These are phyloP conservation scores for Andrena marginata DNA, from an alignment of 2,888 invertebrate genomes.

Conservation along the genomic window DNA sequence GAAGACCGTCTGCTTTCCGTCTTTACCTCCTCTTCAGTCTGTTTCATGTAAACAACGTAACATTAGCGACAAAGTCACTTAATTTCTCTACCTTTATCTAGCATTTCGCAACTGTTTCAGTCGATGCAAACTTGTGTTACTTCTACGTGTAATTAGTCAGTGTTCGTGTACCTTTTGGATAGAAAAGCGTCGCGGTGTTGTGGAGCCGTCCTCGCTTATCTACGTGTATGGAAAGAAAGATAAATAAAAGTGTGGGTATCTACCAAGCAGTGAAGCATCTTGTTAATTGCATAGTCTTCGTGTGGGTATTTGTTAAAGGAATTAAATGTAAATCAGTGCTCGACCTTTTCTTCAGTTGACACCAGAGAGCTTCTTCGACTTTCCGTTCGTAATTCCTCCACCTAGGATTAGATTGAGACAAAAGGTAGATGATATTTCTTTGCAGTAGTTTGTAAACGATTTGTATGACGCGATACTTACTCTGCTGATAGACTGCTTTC, in stretches of 20 bases:
- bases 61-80: not conserved
- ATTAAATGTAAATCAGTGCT: not conserved
- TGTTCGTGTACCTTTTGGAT: conserved; percentile 77
- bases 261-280: not conserved
- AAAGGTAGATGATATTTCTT: not conserved
- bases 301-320: not conserved
- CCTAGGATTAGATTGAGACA: conserved; percentile 55
- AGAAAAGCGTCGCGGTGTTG: conserved; percentile 79
- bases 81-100: not conserved
- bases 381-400: conserved; percentile 82
- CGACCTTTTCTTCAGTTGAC: conserved; percentile 78
- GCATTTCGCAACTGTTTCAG: not conserved
- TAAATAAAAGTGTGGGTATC: conserved; percentile 22
- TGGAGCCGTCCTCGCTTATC: conserved; percentile 77
- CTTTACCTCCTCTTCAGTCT: conserved; percentile 85
- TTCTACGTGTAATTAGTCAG: conserved; percentile 3
- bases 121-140: too few relatives aligned
- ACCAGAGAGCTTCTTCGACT: conserved; percentile 82
- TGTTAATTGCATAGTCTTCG: not conserved
- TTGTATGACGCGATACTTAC: conserved; percentile 59
- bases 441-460: not conserved
- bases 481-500: conserved; percentile 80
- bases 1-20: conserved; percentile 86
- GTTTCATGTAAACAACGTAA: not conserved
- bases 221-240: conserved; percentile 64